A percentile compares a stretch with the other conserved stretches of the same genome.
These are phyloP conservation scores for Leptarthrus brevirostris DNA, from an alignment of 2,888 invertebrate genomes.

Conservation along the genomic window DNA sequence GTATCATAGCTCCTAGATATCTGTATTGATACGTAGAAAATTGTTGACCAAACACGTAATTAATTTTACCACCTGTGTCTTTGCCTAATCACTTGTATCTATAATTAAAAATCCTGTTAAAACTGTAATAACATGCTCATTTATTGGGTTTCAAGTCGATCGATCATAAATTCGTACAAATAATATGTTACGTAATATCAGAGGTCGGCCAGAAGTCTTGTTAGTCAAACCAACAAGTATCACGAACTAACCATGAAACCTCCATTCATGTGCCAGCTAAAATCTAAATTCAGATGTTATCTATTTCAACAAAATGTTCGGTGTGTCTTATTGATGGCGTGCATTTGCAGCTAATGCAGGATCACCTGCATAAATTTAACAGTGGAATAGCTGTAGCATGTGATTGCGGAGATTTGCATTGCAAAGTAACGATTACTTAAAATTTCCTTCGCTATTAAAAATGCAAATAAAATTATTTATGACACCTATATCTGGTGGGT, in stretches of 20 bases:
- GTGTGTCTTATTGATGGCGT: too few species aligned
- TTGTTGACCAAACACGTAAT: too few species aligned
- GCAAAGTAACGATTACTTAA: not conserved
- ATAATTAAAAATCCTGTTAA: constrained; percentile 11
- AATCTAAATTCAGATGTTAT: not conserved
- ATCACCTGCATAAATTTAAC: not conserved
- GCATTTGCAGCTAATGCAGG: not conserved
- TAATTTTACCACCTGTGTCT: too few species aligned
- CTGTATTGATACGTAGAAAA: too few species aligned
- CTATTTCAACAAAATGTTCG: not conserved
- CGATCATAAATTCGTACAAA: constrained; percentile 11
- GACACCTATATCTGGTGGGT: too few species aligned
- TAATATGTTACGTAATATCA: constrained; percentile 8
- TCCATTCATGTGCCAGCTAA: not conserved
- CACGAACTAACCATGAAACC: not conserved
- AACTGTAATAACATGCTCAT: not conserved
- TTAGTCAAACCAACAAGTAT: not conserved
- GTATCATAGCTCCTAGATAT: too few species aligned
- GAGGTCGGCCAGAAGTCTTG: not conserved
- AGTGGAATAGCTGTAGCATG: not conserved
- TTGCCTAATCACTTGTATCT: not conserved
- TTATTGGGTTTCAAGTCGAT: not conserved
- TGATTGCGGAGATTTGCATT: not conserved
- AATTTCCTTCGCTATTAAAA: not conserved
- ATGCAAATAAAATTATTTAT: not conserved